phyloP scores from a whole-genome alignment of 64 coral and sea anemone genomes.

The Astreopora myriophthalma region DNA sequence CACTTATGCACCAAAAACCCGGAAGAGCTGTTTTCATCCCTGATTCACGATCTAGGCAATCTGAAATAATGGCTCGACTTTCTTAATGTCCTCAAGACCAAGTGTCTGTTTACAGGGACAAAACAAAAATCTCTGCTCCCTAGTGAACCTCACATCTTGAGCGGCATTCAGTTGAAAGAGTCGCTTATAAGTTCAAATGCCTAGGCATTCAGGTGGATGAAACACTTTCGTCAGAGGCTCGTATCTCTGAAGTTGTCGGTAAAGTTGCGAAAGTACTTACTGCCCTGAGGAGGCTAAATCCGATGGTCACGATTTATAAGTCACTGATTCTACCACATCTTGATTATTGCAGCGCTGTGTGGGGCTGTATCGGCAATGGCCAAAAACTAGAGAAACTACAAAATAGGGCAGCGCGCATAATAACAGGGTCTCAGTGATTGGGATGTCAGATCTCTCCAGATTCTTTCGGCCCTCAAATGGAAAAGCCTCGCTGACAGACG shows the following conservation, averaged over 20 bases:
- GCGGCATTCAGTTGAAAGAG: too few relatives aligned
- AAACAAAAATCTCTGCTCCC: neutral
- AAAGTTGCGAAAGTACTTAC: too few relatives aligned
- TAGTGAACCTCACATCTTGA: neutral
- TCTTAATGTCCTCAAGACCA: constrained; percentile 24
- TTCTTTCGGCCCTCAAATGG: constrained; percentile 37
- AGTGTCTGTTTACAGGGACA: constrained; percentile 2
- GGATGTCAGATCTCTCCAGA: neutral
- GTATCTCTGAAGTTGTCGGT: neutral
- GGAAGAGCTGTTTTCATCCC: neutral
- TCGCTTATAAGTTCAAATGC: neutral
- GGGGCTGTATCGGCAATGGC: neutral
- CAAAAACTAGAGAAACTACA: constrained; percentile 20
- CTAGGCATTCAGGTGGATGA: neutral
- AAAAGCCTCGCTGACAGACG: neutral
- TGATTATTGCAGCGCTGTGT: constrained; percentile 20
- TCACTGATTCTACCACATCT: neutral
- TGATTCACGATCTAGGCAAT: neutral
- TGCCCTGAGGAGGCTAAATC: too few relatives aligned
- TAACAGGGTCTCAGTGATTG: constrained; percentile 5
- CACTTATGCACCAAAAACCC: neutral
- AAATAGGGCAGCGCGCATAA: constrained; percentile 10
- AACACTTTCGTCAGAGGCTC: neutral
- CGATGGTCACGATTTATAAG: too few relatives aligned
- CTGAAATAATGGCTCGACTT: neutral